Evolutionary conservation across 2,113 vertebrate species (phyloP), one percentile per base, ranked within the genome.

Genomic region (Promerops cafer): DNA sequence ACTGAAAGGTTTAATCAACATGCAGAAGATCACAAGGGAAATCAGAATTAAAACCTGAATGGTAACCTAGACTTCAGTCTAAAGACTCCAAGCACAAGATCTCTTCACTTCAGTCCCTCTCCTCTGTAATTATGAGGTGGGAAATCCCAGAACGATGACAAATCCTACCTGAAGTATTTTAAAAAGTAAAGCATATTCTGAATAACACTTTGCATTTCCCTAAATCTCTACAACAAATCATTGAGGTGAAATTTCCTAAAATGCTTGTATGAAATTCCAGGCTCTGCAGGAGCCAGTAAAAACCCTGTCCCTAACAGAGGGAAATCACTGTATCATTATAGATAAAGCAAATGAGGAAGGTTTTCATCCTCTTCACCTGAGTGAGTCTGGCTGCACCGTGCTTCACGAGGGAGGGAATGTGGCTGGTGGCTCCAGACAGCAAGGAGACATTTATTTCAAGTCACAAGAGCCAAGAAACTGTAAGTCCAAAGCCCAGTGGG

Each of bases 401-500:
- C 53, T 92, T 61, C 37, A 9, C 20, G 33, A 94, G 63, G 54
- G 21, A 88, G 7, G 35, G 75, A 63, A 78, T 49, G 4, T 45
- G 76, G 44, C 88, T 96, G 52, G 47, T 83, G 71, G 76, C 92
- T 83, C 76, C 94, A 95, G 93, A 95, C 90, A 90, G n/a, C 2
- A 47, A 79, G 89, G 82, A 88, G 89, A 80, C 90, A 92, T 97
- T 93, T 96, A 90, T 94, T 94, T 92, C 79, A 81, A 89, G 88
- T 40, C 49, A 37, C 72, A 87, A 71, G 71, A 96, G 83, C 72
- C 90, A 93, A 93, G 88, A 81, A 94, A 71, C 68, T 68, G 3
- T 28, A 71, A 90, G 85, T 75, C 88, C 79, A 88, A 92, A 96
- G 54, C 76, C 92, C 92, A 85, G 72, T 71, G 94, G 92, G 94